These are phyloP conservation scores for Pionites leucogaster DNA, from an alignment of 2,113 vertebrate species.

Conservation along the genomic window DNA sequence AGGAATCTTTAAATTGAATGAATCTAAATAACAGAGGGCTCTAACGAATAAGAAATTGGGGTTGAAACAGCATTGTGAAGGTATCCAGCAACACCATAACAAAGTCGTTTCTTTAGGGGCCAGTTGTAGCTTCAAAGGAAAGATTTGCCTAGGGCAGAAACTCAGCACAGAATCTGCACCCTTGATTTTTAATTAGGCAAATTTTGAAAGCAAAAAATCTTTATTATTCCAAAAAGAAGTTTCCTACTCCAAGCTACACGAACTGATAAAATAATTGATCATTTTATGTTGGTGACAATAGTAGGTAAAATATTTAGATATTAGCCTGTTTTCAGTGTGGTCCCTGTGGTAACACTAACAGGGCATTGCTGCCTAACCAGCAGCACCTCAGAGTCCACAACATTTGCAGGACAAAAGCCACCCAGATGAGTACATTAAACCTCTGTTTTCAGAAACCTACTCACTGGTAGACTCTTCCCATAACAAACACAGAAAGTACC, in stretches of 20 bases:
- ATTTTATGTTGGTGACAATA: not conserved
- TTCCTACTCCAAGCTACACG: not conserved
- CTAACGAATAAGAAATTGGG: constrained; percentile 64
- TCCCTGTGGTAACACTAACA: not conserved
- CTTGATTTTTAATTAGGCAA: constrained; percentile 55
- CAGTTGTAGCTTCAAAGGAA: constrained; percentile 41
- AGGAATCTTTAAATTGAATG: constrained; percentile 59
- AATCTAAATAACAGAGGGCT: constrained; percentile 67
- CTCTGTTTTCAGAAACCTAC: not conserved
- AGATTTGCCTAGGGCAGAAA: constrained; percentile 56
- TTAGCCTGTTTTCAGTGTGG: not conserved
- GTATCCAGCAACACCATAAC: constrained; percentile 48
- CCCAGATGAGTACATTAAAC: not conserved
- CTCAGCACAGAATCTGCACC: constrained; percentile 36
- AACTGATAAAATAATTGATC: constrained; percentile 4
- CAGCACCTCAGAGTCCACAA: not conserved
- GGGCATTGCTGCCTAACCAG: not conserved
- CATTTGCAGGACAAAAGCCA: not conserved
- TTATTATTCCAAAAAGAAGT: constrained; percentile 6
- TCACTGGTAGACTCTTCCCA: not conserved
- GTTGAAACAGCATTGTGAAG: constrained; percentile 64
- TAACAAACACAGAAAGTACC: not conserved
- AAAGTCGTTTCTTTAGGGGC: constrained; percentile 49
- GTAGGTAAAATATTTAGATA: not conserved
- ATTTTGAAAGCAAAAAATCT: constrained; percentile 52